Base-by-base conservation (phyloP, 2,113 vertebrate species). In the Pelecanoides urinatrix region DNA sequence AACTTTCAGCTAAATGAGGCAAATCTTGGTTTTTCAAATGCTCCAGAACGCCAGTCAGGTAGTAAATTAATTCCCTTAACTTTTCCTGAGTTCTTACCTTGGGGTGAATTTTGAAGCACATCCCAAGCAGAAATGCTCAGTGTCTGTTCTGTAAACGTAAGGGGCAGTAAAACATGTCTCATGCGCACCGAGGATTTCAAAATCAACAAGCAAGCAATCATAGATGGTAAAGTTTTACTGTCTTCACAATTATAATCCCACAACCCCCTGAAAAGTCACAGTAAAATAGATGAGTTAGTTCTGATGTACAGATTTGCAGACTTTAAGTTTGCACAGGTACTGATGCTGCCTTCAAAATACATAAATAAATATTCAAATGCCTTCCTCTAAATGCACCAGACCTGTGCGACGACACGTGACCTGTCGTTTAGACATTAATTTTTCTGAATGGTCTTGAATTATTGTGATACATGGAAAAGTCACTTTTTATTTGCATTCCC, bases 321-420 rank as follows among this genome's bases (percentile, higher is more conserved):
- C 8, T 67, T 86, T 47, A 20, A 63, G 93, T 72, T 52, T 45
- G 44, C 65, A 7, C 67, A 52, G 68, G 74, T 82, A 1, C 49
- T 23, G 15, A 30, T 6, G 3, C 16, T 59, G 84, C 23, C 65
- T 63, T 50, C 67, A 44, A 27, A 71, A 50, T 6, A 20, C 6
- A 6, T 18, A 25, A 90, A 74, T 38, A 74, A 92, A 79, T 25
- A 61, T 55, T 32, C 47, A 40, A 32, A 59, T 1, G 10, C 5
- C 36, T 76, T 78, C n/a, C 75, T 67, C 18, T 11, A 40, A 80
- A 23, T 2, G 2, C n/a, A 44, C 7, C 58, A 55, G 81, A 68
- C 15, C 34, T 52, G 42, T 21, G 2, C 1, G 1, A 7, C 0
- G 11, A 23, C 40, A 4, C 0, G 7, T 45, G 44, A 38, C 30